Evolutionary conservation across 2,113 vertebrate genomes (phyloP).

Genomic region (Martes martes): DNA sequence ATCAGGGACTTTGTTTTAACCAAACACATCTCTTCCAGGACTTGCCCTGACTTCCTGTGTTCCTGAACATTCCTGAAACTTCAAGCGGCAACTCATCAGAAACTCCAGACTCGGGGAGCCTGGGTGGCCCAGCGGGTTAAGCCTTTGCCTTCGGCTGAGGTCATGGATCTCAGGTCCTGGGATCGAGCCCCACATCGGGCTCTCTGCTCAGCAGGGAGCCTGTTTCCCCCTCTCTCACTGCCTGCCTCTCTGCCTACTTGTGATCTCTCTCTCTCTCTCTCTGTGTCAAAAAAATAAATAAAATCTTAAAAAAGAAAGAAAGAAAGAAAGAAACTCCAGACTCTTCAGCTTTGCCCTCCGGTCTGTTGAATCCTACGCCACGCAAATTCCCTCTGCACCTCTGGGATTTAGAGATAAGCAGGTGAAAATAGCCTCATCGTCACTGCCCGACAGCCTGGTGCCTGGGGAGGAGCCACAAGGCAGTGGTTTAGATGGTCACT

Average conservation of each 20-base stretch:
- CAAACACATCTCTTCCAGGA: neutral
- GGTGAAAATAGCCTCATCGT: neutral
- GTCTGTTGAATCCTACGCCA: neutral
- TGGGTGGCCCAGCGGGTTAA: too few species aligned
- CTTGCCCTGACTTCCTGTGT: neutral
- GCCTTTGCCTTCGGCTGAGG: too few species aligned
- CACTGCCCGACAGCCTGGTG: too few species aligned
- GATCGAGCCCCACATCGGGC: too few species aligned
- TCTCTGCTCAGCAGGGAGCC: too few species aligned
- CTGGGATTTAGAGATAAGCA: neutral
- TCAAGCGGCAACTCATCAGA: neutral
- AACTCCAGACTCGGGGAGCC: neutral
- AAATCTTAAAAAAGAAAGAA: too few species aligned
- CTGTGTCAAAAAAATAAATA: too few species aligned
- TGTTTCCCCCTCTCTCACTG: too few species aligned
- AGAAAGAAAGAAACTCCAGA: neutral
- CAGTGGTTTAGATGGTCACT: rapidly evolving
- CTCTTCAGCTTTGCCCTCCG: neutral
- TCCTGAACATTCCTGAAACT: constrained; percentile 5
- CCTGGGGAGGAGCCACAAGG: neutral
- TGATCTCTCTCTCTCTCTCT: too few species aligned
- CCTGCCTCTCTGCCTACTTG: too few species aligned
- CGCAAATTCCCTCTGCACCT: neutral
- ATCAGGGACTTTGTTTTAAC: neutral
- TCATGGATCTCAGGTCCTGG: too few species aligned